Evolutionary conservation across 2,113 vertebrate genomes (phyloP).

Genomic region (Bos javanicus): DNA sequence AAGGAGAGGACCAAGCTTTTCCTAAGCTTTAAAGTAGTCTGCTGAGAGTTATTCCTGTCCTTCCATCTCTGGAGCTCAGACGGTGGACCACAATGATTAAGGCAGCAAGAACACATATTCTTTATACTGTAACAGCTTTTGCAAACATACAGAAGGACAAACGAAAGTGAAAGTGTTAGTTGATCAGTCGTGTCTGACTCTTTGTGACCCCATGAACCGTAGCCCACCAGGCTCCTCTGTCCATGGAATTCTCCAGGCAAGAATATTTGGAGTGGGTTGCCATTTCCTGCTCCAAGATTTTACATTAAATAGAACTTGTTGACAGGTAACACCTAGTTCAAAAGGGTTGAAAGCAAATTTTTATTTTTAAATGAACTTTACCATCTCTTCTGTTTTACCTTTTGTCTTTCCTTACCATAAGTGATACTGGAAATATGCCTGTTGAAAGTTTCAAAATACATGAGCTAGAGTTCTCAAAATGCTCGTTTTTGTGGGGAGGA

Average conservation of each 20-base stretch:
- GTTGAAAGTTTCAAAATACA: not conserved
- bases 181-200: not conserved
- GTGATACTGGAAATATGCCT: not conserved
- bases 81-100: not conserved
- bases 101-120: not conserved
- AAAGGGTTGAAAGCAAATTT: not conserved
- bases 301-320: not conserved
- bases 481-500: not conserved
- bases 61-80: not conserved
- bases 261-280: not conserved
- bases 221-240: not conserved
- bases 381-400: not conserved
- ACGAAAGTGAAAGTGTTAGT: not conserved
- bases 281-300: not conserved
- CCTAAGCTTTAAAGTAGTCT: not conserved
- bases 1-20: not conserved
- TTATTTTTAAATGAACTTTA: not conserved
- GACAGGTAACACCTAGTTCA: not conserved
- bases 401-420: not conserved
- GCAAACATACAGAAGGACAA: not conserved
- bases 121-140: not conserved
- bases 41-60: not conserved
- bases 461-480: not conserved
- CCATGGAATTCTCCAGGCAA: not conserved
- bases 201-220: not conserved